Conservation (phyloP, 2,888 invertebrate genomes). For the Leptinotarsa rubiginosa region DNA sequence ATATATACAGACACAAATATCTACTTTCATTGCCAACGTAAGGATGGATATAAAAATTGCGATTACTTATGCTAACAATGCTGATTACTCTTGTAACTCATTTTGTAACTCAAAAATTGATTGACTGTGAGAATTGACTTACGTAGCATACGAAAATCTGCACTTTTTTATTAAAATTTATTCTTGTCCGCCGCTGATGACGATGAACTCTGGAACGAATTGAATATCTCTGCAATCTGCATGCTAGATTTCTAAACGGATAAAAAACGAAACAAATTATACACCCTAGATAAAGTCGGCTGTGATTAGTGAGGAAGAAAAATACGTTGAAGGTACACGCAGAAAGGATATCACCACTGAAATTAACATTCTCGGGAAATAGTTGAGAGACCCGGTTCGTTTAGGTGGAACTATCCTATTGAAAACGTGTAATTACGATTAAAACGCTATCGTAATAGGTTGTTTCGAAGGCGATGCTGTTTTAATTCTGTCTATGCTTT, state of each 20-base stretch:
- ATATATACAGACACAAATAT: too few relatives aligned
- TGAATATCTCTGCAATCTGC: neutral
- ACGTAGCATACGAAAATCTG: neutral
- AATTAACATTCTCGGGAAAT: slow-evolving; percentile 7
- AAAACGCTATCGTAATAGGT: neutral
- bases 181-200: neutral
- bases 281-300: slow-evolving; percentile 7
- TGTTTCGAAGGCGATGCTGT: neutral
- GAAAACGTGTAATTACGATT: neutral
- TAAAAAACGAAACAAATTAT: neutral
- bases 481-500: neutral
- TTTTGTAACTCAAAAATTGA: too few relatives aligned
- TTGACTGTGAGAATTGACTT: neutral
- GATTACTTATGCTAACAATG: too few relatives aligned
- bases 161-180: neutral
- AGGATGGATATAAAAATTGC: too few relatives aligned
- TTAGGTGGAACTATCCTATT: neutral
- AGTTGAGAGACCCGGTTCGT: neutral
- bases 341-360: slow-evolving; percentile 9
- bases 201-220: neutral
- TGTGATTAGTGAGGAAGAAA: neutral
- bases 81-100: too few relatives aligned
- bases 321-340: neutral
- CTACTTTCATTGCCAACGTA: too few relatives aligned
- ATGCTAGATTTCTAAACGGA: neutral